Evolutionary conservation across 2,888 invertebrate species (phyloP), one percentile per base, ranked within the genome.

Genomic region (Taenaris catops): DNA sequence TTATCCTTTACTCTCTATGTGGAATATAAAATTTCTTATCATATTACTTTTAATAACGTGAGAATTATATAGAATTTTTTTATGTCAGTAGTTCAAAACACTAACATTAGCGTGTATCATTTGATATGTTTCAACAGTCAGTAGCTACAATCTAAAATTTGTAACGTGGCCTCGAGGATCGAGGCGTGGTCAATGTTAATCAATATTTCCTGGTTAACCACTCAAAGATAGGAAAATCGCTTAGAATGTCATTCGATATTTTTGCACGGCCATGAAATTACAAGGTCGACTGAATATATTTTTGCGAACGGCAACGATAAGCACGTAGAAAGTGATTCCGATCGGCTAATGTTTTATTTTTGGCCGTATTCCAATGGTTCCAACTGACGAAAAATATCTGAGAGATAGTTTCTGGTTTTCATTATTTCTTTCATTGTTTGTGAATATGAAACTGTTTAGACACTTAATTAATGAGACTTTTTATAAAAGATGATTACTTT

Each of bases 211-310:
- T 83, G 79, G 81, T 79, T 68, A 74, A 68, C 71, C 67, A 72
- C 72, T 70, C 63, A 65, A 70, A 71, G 72, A 80, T 80, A 78
- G 78, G 78, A 74, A 78, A 80, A 80, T 74, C 71, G 65, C 73
- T 72, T 80, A 75, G 79, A 81, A 81, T 81, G 80, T 80, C 76
- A 80, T 68, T 75, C 71, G 78, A 74, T 84, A 84, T 83, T 84
- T 84, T 81, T 76, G 80, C 78, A 60, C 69, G 79, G 59, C 83
- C 80, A 58, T 81, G 83, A 78, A 72, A 51, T 63, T 58, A 67
- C 80, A 83, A 84, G 84, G 84, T 68, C 75, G 56, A 41, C 47
- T 54, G 58, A 61, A 63, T 72, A 63, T 72, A 73, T 75, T 71
- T 62, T 72, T 72, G 69, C 69, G 58, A 62, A 55, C 63, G 67